Evolutionary conservation across 2,888 invertebrate species (phyloP), one percentile per base, ranked within the genome.

Genomic region (Nymphalis urticae): DNA sequence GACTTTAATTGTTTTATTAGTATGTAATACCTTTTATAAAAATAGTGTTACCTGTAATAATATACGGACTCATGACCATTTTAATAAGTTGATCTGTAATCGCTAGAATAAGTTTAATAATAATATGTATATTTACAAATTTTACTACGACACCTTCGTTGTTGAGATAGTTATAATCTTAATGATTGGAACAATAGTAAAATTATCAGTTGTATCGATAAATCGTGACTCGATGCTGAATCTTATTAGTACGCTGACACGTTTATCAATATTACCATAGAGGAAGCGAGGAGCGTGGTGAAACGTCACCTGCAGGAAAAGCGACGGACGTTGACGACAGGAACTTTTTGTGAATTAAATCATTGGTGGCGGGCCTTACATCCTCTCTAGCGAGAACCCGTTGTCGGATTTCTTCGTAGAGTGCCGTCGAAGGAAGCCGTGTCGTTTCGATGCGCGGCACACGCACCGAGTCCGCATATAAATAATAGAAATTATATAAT

Each of bases 401-500:
- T 76, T 79, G 81, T 78, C 79, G 79, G 80, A 81, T 81, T 90
- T 88, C 88, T 86, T 80, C 84, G 90, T 87, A 87, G 75, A 72
- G 76, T 76, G 72, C 76, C 75, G 76, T 73, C 83, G 84, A 82
- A 90, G 90, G 92, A 92, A 90, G 85, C 87, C 74, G 71, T 73
- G 76, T 83, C 82, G 84, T 90, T 86, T 77, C 80, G 72, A 89
- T 88, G 85, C 90, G 70, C 75, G 74, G 76, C 89, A 83, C 88
- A 85, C 82, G 72, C 79, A 74, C 76, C 78, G 75, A 82, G 79
- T 79, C 84, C 86, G 92, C 90, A 92, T 91, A 91, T 91, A 90
- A 90, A 92, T 92, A 91, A 92, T 92, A 92, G 87, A 90, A 90
- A 92, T 91, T 90, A 90, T 91, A 85, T 89, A 90, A 92, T 90